Conservation (phyloP, 2,113 vertebrate species). For the Petroica traversi region DNA sequence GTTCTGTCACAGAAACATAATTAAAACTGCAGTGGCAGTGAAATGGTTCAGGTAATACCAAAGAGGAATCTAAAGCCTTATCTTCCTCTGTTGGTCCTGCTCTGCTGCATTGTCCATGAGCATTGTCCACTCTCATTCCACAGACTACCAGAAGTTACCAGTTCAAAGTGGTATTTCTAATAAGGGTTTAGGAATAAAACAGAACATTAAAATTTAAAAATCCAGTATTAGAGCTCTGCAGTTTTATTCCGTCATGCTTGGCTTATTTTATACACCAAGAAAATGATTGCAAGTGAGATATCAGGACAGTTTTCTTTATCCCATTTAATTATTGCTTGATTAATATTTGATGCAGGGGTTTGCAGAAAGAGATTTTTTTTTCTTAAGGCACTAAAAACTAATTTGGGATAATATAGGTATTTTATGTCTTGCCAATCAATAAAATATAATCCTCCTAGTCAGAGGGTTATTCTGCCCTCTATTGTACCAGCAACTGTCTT, state of each 20-base stretch:
- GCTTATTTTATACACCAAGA: background rate
- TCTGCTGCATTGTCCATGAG: background rate
- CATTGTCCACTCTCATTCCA: background rate
- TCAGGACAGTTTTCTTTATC: background rate
- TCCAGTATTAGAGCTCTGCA: background rate
- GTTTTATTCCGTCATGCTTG: background rate
- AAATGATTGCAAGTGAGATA: background rate
- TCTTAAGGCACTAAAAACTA: background rate
- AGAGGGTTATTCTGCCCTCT: background rate
- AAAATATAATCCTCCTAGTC: background rate
- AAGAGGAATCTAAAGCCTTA: background rate
- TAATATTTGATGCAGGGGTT: background rate
- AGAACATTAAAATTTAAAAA: background rate
- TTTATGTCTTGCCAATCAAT: slow-evolving; percentile 6
- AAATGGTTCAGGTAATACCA: background rate
- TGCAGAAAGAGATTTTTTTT: background rate
- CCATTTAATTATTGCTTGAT: slow-evolving; percentile 19
- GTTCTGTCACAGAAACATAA: background rate
- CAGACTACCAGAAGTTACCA: background rate
- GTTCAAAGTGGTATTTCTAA: background rate
- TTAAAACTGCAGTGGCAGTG: background rate
- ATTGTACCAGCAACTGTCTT: background rate
- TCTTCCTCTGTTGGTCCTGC: background rate
- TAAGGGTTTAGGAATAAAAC: background rate
- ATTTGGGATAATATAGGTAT: background rate